A percentile compares a stretch with the other conserved stretches of the same genome.
Evolutionary conservation across 2,797 vertebrate genomes (phyloP).

Genomic region (Pyrrhura leucotis): DNA sequence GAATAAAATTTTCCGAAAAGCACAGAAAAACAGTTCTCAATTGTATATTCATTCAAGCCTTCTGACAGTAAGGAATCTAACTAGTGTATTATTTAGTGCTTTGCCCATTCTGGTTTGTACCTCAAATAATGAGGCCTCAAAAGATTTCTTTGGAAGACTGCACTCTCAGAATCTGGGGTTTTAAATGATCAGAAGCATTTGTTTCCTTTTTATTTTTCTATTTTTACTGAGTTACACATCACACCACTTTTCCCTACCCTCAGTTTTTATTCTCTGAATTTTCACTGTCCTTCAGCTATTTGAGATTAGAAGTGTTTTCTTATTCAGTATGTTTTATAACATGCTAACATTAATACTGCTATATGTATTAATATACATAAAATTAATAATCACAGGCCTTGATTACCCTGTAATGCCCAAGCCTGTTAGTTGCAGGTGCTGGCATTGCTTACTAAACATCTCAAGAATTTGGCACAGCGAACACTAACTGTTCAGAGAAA

Average conservation of each 20-base stretch:
- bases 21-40: neutral
- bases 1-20: neutral
- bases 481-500: neutral
- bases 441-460: neutral
- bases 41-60: neutral
- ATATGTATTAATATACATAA: neutral
- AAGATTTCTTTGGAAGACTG: neutral
- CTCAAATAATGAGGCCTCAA: neutral
- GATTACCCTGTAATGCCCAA: neutral
- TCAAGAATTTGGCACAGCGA: constrained; percentile 6
- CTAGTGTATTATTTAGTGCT: neutral
- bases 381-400: neutral
- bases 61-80: neutral
- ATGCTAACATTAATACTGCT: neutral
- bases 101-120: neutral
- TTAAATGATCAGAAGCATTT: neutral
- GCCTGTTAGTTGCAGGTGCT: neutral
- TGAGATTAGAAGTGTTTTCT: neutral
- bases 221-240: neutral
- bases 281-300: neutral
- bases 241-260: neutral
- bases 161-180: neutral
- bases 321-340: neutral
- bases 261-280: neutral
- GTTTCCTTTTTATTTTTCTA: neutral